These are phyloP conservation scores for Hydrolagus colliei DNA, from an alignment of 2,797 vertebrate genomes.

Conservation along the genomic window DNA sequence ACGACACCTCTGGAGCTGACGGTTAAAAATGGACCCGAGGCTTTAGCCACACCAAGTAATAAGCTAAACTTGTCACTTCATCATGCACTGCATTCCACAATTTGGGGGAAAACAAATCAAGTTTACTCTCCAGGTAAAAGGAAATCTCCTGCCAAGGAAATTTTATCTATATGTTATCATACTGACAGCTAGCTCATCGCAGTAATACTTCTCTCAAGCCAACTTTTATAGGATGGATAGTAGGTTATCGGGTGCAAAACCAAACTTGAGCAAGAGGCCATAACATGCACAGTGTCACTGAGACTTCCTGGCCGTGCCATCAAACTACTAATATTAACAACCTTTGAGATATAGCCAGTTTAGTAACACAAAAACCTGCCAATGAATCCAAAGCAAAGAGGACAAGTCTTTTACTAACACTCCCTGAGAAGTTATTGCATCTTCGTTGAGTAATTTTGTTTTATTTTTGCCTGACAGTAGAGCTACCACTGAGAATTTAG, in stretches of 20 bases:
- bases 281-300: neutral
- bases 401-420: neutral
- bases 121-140: neutral
- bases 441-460: too few species aligned
- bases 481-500: too few species aligned
- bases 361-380: neutral
- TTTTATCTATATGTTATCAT: too few species aligned
- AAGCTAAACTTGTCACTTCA: neutral
- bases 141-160: too few species aligned
- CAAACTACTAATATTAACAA: too few species aligned
- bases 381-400: neutral
- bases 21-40: neutral
- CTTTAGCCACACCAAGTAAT: neutral
- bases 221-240: neutral
- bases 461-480: too few species aligned
- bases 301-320: neutral
- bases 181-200: too few species aligned
- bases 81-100: neutral
- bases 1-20: neutral
- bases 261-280: neutral
- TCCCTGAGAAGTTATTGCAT: too few species aligned
- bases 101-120: neutral
- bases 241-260: neutral
- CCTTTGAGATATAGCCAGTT: neutral
- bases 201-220: too few species aligned